Evolutionary conservation across 1,140 invertebrate species (phyloP).

Genomic region (Neoseiulus cucumeris): DNA sequence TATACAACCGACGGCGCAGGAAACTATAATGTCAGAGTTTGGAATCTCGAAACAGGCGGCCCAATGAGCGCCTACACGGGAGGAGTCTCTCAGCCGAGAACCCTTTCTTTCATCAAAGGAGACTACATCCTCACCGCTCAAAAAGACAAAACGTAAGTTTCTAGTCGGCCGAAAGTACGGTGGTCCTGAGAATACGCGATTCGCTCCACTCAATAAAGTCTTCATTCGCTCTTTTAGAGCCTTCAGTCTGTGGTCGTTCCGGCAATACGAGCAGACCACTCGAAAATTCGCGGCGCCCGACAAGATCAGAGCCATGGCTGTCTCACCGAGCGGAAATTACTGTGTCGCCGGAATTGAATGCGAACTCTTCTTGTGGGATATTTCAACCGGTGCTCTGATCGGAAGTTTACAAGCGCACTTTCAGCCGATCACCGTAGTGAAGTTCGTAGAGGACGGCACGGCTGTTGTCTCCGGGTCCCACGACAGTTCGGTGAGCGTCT

Average conservation of each 20-base stretch:
- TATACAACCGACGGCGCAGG: background rate
- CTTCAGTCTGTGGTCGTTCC: constrained; percentile 8
- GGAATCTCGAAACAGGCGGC: background rate
- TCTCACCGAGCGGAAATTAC: constrained; percentile 45
- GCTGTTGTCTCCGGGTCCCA: background rate
- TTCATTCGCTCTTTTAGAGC: background rate
- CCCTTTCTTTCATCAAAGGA: background rate
- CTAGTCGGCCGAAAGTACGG: background rate
- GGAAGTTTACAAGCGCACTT: constrained; percentile 50
- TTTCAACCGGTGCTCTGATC: constrained; percentile 47
- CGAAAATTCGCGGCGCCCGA: constrained; percentile 54
- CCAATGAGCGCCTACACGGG: background rate
- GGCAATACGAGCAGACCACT: constrained; percentile 23
- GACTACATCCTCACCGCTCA: background rate
- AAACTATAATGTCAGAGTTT: background rate
- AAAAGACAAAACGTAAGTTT: background rate
- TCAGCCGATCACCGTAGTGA: constrained; percentile 48
- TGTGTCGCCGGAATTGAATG: constrained; percentile 53
- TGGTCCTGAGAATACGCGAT: too few relatives aligned
- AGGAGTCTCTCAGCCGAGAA: background rate
- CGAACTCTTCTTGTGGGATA: constrained; percentile 60
- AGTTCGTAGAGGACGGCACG: constrained; percentile 45
- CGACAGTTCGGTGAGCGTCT: background rate
- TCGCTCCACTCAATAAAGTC: too few relatives aligned
- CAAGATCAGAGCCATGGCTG: constrained; percentile 42